A percentile compares a stretch with the other conserved stretches of the same genome.
Evolutionary conservation across 2,113 vertebrate species (phyloP).

Genomic region (Puffinus mauretanicus): DNA sequence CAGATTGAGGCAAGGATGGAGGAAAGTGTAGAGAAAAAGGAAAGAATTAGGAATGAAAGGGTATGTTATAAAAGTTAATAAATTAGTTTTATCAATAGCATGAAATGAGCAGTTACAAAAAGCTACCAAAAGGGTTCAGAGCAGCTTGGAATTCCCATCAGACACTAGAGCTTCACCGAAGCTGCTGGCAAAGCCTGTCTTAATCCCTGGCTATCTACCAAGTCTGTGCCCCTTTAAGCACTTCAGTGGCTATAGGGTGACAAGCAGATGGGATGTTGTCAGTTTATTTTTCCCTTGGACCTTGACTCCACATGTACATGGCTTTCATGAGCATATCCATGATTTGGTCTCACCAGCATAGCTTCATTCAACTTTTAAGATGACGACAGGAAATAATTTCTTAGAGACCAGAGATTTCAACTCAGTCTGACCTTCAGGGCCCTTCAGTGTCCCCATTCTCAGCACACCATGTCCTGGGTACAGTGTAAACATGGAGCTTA

Average conservation of each 20-base stretch:
- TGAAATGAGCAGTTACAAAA: not conserved
- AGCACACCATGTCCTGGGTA: not conserved
- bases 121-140: not conserved
- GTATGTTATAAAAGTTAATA: not conserved
- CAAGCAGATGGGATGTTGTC: not conserved
- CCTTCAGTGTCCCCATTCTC: not conserved
- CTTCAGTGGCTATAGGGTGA: not conserved
- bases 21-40: not conserved
- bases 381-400: not conserved
- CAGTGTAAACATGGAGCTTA: fast-evolving
- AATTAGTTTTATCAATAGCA: not conserved
- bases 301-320: not conserved
- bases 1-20: not conserved
- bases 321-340: not conserved
- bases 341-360: not conserved
- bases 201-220: not conserved
- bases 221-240: not conserved
- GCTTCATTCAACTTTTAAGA: not conserved
- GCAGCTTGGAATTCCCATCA: not conserved
- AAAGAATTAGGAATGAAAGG: not conserved
- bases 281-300: not conserved
- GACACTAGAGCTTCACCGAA: not conserved
- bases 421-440: not conserved
- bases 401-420: not conserved
- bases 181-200: not conserved